phyloP scores from a whole-genome alignment of 2,797 vertebrate species.

The Phaenicophaeus curvirostris region DNA sequence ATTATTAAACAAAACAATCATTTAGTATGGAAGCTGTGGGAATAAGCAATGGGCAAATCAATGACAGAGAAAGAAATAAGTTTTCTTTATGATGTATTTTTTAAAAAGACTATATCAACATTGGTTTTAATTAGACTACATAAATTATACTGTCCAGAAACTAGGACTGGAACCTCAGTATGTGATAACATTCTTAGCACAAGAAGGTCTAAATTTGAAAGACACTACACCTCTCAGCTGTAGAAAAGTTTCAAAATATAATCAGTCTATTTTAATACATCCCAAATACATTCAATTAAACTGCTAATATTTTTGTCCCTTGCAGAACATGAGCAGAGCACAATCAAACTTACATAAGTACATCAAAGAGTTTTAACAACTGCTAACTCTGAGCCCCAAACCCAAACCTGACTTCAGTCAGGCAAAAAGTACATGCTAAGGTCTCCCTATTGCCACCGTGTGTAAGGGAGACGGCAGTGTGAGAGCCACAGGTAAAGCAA shows the following conservation, averaged over 20 bases:
- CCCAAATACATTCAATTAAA: slow-evolving; percentile 1
- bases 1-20: background rate
- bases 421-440: background rate
- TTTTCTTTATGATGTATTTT: background rate
- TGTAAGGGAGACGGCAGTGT: background rate
- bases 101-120: background rate
- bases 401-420: background rate
- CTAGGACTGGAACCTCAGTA: background rate
- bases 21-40: background rate
- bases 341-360: background rate
- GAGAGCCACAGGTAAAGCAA: background rate
- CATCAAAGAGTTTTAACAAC: background rate
- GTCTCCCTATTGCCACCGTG: background rate
- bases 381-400: background rate
- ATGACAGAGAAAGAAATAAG: background rate
- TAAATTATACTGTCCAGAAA: background rate
- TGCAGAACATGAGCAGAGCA: background rate
- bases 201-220: background rate
- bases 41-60: background rate
- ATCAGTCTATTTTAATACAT: background rate
- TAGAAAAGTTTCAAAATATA: background rate
- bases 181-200: background rate
- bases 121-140: background rate
- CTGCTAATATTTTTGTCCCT: slow-evolving; percentile 1
- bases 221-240: background rate